Evolutionary conservation across 2,113 vertebrate genomes (phyloP).

Genomic region (Eclectus roratus): DNA sequence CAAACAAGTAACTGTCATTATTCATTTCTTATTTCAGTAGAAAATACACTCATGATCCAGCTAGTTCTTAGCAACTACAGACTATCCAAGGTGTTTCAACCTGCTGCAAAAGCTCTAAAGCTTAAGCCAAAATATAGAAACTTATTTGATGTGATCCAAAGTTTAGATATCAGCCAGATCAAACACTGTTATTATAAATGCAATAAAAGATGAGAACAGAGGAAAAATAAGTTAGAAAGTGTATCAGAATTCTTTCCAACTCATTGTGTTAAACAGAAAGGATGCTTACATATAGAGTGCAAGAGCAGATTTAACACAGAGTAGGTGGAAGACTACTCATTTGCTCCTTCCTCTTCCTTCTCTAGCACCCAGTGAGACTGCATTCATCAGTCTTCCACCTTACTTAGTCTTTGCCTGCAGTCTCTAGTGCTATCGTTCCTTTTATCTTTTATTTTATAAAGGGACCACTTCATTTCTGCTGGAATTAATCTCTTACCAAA

Average conservation of each 20-base stretch:
- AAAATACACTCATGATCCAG: neutral
- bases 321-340: neutral
- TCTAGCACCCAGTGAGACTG: neutral
- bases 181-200: conserved; percentile 81
- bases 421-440: neutral
- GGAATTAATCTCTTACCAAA: neutral
- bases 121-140: neutral
- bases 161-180: conserved; percentile 80
- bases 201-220: conserved; percentile 13
- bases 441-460: neutral
- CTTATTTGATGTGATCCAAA: conserved; percentile 86
- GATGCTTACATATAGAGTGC: neutral
- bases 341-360: neutral
- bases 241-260: neutral
- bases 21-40: neutral
- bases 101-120: neutral
- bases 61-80: neutral
- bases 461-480: neutral
- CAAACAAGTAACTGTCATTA: neutral
- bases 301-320: neutral
- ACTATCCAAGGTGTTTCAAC: neutral
- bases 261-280: neutral
- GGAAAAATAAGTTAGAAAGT: neutral
- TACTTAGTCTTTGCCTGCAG: neutral
- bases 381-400: neutral